Evolutionary conservation across 1,140 invertebrate genomes (phyloP), one percentile per base, ranked within the genome.

Genomic region (Pygmarrhopalites habei): DNA sequence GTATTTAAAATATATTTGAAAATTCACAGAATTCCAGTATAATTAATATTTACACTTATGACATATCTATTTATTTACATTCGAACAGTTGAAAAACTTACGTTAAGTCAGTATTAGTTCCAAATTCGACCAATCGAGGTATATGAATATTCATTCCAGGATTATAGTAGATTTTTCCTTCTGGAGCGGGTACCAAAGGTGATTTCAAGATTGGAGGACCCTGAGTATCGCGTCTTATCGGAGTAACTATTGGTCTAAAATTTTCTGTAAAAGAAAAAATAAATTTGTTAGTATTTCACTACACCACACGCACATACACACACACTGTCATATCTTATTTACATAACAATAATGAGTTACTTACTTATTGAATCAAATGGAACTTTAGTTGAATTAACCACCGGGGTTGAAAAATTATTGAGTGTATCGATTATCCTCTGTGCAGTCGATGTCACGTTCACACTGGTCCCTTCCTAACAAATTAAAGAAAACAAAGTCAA

Each of bases 371-470:
- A 29, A 12, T 62, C 60, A 35, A 41, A 53, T 4, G 49, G 49
- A 41, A 62, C 51, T 62, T 55, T 62, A 10, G 29, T 21, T 17
- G 49, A 32, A 46, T 62, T 55, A 26, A 51, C 60, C 0, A 62
- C 60, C 1, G 60, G 60, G 23, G 60, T 55, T 1, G 60, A 53
- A 32, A 55, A 43, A 17, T 32, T 32, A 26, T 51, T 51, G 1
- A 62, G 52, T 28, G 60, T 43, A 46, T 53, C 39, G 12, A 62
- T 62, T 26, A 62, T 62, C 44, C 51, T 62, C 17, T 55, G 60
- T 14, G 60, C 60, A 2, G 60, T 62, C 2, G 49, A 53, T 14
- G 60, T 62, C 25, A 62, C 60, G 7, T 55, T 30, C 1, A 51
- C 32, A 43, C n/a, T n/a, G n/a, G n/a, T n/a, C n/a, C n/a, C n/a